Base-by-base conservation (phyloP, 2,113 vertebrate genomes). In the Callionymus lyra region DNA sequence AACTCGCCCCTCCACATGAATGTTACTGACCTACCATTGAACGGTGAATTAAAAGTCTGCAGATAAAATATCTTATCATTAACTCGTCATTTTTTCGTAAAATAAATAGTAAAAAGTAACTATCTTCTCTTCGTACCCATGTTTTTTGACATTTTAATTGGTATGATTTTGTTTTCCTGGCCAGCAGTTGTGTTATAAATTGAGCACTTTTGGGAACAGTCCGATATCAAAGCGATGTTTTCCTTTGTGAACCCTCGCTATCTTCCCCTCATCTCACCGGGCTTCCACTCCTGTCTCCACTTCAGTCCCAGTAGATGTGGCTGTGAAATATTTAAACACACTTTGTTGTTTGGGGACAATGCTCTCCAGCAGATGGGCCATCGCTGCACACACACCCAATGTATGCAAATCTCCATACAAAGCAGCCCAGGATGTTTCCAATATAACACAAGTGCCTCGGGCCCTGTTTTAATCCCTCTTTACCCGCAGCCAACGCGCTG, bases 341-440 rank as follows among this genome's bases (percentile, higher is more conserved):
- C 90, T 94, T 91, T 93, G 88, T 91, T 86, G 89, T 88, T 85
- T 56, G 84, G 72, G 86, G 90, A 86, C 83, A 88, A 85, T 82
- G 80, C 84, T 70, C 81, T 76, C 82, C 76, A 88, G 88, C 94
- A 97, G 94, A 97, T 97, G 93, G 93, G 88, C 79, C 70, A 70
- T 77, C 67, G 72, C 83, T 82, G 86, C 83, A 85, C 79, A 87
- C 81, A 87, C 87, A 83, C 21, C 84, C 84, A 55, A 70, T 80
- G 84, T 86, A 86, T 94, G 88, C 79, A 86, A 91, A 91, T 90
- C 87, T 92, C 81, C 77, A 85, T 90, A 88, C 89, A 88, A 88
- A 93, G 88, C 87, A 88, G 86, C 87, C 86, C 78, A 84, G 93
- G 90, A 90, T 88, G 90, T 89, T 91, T 93, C 91, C 86, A 91